phyloP scores from a whole-genome alignment of 2,113 vertebrate genomes.

The Saguinus midas region DNA sequence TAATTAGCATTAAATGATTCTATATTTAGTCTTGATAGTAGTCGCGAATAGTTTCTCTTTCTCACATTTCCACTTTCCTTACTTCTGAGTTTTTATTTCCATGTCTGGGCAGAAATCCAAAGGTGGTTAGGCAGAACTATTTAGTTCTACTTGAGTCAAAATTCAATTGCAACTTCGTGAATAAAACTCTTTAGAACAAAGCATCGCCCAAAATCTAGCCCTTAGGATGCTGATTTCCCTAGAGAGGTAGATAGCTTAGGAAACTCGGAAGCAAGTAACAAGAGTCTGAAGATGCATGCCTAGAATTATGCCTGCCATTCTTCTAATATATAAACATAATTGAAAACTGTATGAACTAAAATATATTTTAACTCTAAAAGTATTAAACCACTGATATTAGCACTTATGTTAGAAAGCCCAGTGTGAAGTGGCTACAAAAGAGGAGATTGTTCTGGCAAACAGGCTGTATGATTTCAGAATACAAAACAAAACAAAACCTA shows the following conservation, averaged over 20 bases:
- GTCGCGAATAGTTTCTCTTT: slow-evolving; percentile 18
- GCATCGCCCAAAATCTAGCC: background rate
- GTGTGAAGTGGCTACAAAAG: background rate
- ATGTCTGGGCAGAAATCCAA: slow-evolving; percentile 27
- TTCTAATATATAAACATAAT: background rate
- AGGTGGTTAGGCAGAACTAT: slow-evolving; percentile 33
- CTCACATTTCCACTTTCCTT: slow-evolving; percentile 54
- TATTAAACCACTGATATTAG: background rate
- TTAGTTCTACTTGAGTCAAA: slow-evolving; percentile 52
- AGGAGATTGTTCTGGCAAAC: background rate
- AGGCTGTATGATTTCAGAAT: background rate
- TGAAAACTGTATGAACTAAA: background rate
- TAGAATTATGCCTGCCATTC: background rate
- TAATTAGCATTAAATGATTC: background rate
- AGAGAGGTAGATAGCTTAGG: background rate
- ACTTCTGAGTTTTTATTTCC: slow-evolving; percentile 68
- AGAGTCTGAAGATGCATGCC: background rate
- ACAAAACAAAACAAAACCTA: background rate
- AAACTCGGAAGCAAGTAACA: background rate
- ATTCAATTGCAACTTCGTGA: slow-evolving; percentile 1
- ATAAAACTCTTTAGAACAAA: background rate
- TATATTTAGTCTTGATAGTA: background rate
- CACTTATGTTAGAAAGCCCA: background rate
- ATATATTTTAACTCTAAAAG: background rate
- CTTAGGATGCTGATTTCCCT: background rate